Evolutionary conservation across 2,888 invertebrate genomes (phyloP).

Genomic region (Sinohyriopsis cumingii): DNA sequence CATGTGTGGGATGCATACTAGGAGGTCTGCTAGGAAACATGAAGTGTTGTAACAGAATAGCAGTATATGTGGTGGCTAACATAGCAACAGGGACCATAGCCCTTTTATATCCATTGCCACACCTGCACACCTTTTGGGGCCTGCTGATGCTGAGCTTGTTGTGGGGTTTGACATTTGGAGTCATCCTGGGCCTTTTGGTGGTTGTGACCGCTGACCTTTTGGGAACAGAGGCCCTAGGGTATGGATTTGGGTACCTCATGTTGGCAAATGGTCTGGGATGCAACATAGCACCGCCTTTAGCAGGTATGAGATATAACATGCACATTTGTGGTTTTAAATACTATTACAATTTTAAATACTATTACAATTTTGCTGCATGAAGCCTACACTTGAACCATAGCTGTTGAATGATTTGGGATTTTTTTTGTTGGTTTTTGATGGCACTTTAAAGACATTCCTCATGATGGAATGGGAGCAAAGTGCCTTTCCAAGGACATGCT

Average conservation of each 20-base stretch:
- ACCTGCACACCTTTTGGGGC: constrained; percentile 27
- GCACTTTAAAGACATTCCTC: no score
- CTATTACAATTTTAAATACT: no score
- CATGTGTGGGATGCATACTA: constrained; percentile 52
- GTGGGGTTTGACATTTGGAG: constrained; percentile 56
- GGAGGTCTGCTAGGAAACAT: constrained; percentile 59
- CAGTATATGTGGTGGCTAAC: constrained; percentile 47
- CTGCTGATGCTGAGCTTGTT: constrained; percentile 21
- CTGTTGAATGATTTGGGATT: no score
- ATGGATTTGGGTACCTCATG: constrained; percentile 62
- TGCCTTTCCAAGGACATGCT: no score
- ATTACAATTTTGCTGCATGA: no score
- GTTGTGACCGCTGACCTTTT: constrained; percentile 58
- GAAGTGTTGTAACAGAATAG: constrained; percentile 38
- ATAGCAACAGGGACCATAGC: constrained; percentile 41
- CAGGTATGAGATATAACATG: constrained; percentile 38
- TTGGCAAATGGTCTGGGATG: constrained; percentile 60
- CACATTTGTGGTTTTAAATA: no score
- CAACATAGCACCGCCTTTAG: constrained; percentile 52
- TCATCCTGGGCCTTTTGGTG: constrained; percentile 56
- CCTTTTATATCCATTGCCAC: constrained; percentile 29
- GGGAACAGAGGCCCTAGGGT: constrained; percentile 50
- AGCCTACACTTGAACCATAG: no score
- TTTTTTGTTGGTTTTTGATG: no score
- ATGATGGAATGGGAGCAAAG: no score